Percentiles rank a stretch among this genome's conserved stretches.
Conservation (phyloP, 2,888 invertebrate species). For the Palloptera scutellata region DNA sequence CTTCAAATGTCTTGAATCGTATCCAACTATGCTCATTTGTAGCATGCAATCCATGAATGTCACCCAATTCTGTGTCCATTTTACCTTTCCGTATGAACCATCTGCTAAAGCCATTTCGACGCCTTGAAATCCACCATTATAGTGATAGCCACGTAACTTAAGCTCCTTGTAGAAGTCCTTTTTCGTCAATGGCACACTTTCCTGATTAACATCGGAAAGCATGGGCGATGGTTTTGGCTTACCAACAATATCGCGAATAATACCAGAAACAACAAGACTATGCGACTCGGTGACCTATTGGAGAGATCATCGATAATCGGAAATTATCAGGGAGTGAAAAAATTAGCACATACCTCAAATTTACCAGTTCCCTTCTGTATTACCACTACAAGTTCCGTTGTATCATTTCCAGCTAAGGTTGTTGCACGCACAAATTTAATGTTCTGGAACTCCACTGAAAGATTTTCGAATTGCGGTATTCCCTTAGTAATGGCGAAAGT, state of each 20-base stretch:
- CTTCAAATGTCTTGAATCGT: constrained; percentile 73
- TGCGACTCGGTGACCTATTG: constrained; percentile 60
- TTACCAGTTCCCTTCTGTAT: constrained; percentile 70
- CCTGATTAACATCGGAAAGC: constrained; percentile 24
- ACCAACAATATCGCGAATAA: constrained; percentile 52
- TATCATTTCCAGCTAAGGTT: constrained; percentile 73
- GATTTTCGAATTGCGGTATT: constrained; percentile 72
- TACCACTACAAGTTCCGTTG: constrained; percentile 67
- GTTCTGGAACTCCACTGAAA: constrained; percentile 85
- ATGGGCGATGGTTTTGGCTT: constrained; percentile 24
- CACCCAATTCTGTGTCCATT: constrained; percentile 84
- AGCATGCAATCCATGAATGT: constrained; percentile 87
- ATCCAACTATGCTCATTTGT: constrained; percentile 76
- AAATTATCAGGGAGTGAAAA: neutral
- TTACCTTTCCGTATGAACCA: constrained; percentile 48
- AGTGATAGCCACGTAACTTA: constrained; percentile 73
- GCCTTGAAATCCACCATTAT: constrained; percentile 50
- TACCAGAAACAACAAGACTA: constrained; percentile 33
- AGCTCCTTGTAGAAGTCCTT: constrained; percentile 75
- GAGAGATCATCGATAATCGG: neutral
- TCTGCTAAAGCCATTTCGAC: constrained; percentile 46
- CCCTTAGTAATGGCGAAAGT: constrained; percentile 74
- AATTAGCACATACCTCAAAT: constrained; percentile 66
- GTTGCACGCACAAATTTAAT: constrained; percentile 85
- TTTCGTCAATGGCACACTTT: constrained; percentile 61